Evolutionary conservation across 2,888 invertebrate species (phyloP), one percentile per base, ranked within the genome.

Genomic region (Ypsolopha sequella): DNA sequence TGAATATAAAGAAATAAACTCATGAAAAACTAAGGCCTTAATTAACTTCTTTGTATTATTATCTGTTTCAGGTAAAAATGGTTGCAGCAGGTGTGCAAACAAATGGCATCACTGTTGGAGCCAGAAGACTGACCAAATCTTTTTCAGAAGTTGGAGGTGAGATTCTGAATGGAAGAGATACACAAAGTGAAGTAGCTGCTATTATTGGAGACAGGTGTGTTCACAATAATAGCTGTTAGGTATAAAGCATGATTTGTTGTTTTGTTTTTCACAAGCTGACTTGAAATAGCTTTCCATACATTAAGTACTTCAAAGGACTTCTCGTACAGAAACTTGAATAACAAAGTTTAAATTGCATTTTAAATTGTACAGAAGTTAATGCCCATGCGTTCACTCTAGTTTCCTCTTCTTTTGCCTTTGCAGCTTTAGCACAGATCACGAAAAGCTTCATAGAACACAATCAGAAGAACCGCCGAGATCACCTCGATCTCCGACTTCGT

Each of bases 81-180:
- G 94, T 95, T 45, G 95, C 95, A 9, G 95, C 95, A 69, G 95
- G 95, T 14, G 95, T 95, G 8, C 95, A 96, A 81, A 96, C 95
- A 2, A 96, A 96, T 76, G 95, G 95, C 1, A 82, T 90, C 54
- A 81, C 91, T 52, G 75, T 88, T 54, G 87, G 85, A 53, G 63
- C 64, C 45, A 88, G 95, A 60, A 92, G 93, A 76, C 80, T 95
- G 55, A 93, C 92, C 43, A 95, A 95, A 78, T 95, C 95, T 52
- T 92, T 92, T 58, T 95, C 95, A 2, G 95, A 95, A 82, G 93
- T 93, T 43, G 80, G 81, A 48, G 79, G 75, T 14, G 82, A 76
- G 52, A 70, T 78, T 55, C 70, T 76, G 64, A 72, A 67, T 54
- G 77, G 75, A 41, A 69, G 68, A 43, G 80, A 79, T 54, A 61